Evolutionary conservation across 92 coral and sea anemone genomes (phyloP).

Genomic region (Palythoa grandiflora): DNA sequence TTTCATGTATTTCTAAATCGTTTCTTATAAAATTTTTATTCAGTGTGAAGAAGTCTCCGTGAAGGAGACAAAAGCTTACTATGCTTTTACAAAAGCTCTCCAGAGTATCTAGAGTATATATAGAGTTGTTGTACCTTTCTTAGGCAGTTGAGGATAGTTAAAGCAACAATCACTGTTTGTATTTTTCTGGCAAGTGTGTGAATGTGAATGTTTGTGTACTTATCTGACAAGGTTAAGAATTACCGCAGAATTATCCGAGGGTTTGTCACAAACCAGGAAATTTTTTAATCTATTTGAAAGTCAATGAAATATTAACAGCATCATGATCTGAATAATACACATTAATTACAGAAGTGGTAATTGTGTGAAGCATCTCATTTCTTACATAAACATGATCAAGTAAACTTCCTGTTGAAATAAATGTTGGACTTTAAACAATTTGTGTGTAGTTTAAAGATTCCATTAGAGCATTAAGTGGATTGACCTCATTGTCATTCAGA

Average conservation of each 20-base stretch:
- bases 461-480: background rate
- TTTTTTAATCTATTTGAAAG: constrained; percentile 1
- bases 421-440: background rate
- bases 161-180: constrained; percentile 5
- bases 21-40: no score
- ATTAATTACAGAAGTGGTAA: background rate
- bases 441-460: constrained; percentile 2
- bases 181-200: constrained; percentile 2
- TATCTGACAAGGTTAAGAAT: constrained; percentile 2
- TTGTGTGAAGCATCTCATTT: background rate
- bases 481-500: background rate
- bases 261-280: constrained; percentile 6
- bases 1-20: no score
- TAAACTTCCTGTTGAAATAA: background rate
- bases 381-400: constrained; percentile 2
- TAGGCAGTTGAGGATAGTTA: background rate
- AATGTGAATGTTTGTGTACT: background rate
- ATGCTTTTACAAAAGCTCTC: background rate
- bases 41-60: background rate
- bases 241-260: constrained; percentile 3
- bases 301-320: background rate
- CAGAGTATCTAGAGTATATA: constrained; percentile 5
- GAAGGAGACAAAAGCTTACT: constrained; percentile 10
- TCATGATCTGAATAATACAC: background rate
- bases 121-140: constrained; percentile 9